Evolutionary conservation across 2,888 invertebrate genomes (phyloP).

Genomic region (Rhingia campestris): DNA sequence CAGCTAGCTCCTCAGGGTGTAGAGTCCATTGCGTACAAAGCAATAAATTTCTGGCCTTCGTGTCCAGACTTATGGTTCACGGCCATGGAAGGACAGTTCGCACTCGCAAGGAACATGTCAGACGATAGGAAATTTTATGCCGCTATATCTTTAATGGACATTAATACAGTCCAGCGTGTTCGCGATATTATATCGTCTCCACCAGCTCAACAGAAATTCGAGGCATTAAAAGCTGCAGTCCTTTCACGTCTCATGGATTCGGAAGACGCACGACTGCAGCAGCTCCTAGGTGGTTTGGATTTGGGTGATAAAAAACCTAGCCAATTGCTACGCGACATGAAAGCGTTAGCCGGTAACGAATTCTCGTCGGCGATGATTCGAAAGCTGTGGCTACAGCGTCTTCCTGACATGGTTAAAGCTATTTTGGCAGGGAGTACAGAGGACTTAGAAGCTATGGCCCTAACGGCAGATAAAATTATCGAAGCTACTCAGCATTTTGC

Average conservation of each 20-base stretch:
- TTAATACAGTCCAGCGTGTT: conserved; percentile 2
- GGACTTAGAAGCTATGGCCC: conserved; percentile 22
- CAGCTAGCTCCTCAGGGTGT: no score
- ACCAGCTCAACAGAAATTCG: not conserved
- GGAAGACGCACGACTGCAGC: conserved; percentile 1
- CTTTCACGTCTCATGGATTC: conserved; percentile 16
- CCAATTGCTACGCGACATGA: conserved; percentile 74
- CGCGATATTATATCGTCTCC: not conserved
- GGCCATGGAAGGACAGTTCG: conserved; percentile 15
- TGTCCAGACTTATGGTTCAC: conserved; percentile 27
- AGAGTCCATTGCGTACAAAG: conserved; percentile 4
- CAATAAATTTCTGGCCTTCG: not conserved
- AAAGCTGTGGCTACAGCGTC: conserved; percentile 44
- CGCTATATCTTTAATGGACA: not conserved
- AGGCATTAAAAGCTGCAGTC: not conserved
- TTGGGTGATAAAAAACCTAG: not conserved
- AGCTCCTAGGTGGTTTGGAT: not conserved
- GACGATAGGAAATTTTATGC: conserved; percentile 8
- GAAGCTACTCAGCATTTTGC: conserved; percentile 18
- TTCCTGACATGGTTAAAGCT: conserved; percentile 47
- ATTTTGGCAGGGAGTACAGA: conserved; percentile 40
- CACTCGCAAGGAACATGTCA: conserved; percentile 1
- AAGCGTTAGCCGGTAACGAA: conserved; percentile 58
- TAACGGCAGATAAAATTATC: conserved; percentile 44
- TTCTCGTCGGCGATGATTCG: conserved; percentile 1